Base-by-base conservation (phyloP, 2,797 vertebrate genomes). In the Gobionotothen gibberifrons region DNA sequence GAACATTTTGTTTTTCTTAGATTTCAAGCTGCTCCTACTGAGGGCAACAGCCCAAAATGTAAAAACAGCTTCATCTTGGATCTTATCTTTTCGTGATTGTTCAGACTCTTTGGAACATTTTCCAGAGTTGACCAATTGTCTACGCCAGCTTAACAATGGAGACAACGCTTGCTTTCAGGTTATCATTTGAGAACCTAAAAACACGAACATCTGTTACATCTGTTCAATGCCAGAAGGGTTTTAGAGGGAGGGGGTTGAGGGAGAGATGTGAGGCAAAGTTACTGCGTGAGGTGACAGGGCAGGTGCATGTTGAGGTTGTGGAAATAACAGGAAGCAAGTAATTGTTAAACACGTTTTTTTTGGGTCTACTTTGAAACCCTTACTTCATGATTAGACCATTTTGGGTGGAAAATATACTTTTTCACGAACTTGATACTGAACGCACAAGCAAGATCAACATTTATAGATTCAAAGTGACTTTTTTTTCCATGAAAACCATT, bases 151-250 rank as follows among this genome's bases (percentile, higher is more conserved):
- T 32, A 58, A 73, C 16, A 16, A 55, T 3, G 2, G n/a, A 17
- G 42, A 72, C 42, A 40, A 26, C 22, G 0, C 19, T 69, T 40
- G 40, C 21, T 63, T 52, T 47, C n/a, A 67, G 56, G 52, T 71
- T 44, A 22, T 51, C 40, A 66, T 57, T 40, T 49, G 26, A 48
- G 57, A 70, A 22, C 19, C 40, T 69, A 42, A 72, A 60, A 59
- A 29, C 4, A 29, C 11, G 19, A 47, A 21, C 61, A 78, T 71
- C 61, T 76, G 65, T 69, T 46, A 48, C 36, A 44, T 40, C 39
- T n/a, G 48, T 55, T 13, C 46, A 49, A 3, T 3, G 52, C 42
- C 61, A 57, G 72, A 52, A 1, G 17, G 40, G 44, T 53, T 39
- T 52, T 17, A 48, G 21, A 9, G 54, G n/a, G 26, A 17, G 19